Base-by-base conservation (phyloP, 2,888 invertebrate species). In the Podotricha telesiphe region DNA sequence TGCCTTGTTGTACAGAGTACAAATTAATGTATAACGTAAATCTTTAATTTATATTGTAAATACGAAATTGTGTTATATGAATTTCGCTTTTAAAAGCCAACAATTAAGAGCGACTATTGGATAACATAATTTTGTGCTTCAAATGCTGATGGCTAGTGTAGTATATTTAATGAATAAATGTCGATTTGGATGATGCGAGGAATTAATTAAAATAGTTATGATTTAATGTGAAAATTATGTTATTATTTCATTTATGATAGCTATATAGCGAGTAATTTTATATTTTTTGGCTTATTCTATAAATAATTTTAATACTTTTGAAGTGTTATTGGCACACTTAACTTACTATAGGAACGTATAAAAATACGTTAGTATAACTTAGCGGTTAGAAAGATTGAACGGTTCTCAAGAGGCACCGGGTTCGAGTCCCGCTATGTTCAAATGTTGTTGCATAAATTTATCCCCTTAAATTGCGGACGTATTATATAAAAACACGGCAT, bases 1-100 rank as follows among this genome's bases (percentile, higher is more conserved):
- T 72, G 70, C 75, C 71, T 71, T 73, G 73, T 72, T 73, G 69
- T 71, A 72, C 74, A 70, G 70, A 68, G 67, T 73, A 74, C 74
- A 73, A 76, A 76, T 76, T 74, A 71, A 71, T 67, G 63, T 71
- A 73, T 59, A 70, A 69, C 69, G 71, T 75, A 53, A 56, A n/a
- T 45, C 37, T 28, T 58, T n/a, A 56, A 47, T 37, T 51, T n/a
- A 40, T 66, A 50, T 65, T 28, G 17, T 17, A 17, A 50, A 40
- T 42, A 5, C 11, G 8, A 45, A 22, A 53, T 48, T 19, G 7
- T 5, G 37, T 65, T 34, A 68, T 5, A n/a, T 28, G 20, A 28
- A 42, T 65, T 63, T 50, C 51, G 37, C 48, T 67, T 67, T 55
- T 61, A 59, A 28, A 15, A 28, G 7, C 13, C 11, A 17, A 40